Evolutionary conservation across 2,797 vertebrate species (phyloP).

Genomic region (Micrastur ruficollis): DNA sequence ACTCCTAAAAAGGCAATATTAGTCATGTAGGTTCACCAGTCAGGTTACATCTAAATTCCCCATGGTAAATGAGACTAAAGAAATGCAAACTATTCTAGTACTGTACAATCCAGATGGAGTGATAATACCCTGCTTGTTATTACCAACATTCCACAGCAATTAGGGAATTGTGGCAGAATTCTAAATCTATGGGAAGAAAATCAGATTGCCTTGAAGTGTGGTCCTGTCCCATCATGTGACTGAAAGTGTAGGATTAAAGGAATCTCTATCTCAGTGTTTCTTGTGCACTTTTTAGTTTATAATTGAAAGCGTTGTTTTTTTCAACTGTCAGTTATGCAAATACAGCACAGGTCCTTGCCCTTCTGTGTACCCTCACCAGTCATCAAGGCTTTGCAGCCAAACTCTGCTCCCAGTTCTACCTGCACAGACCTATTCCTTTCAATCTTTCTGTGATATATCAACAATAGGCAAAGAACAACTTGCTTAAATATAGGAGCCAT

Average conservation of each 20-base stretch:
- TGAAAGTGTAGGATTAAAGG: slow-evolving; percentile 33
- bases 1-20: background rate
- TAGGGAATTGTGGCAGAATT: slow-evolving; percentile 42
- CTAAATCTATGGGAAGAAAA: slow-evolving; percentile 33
- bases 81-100: slow-evolving; percentile 48
- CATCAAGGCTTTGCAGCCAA: slow-evolving; percentile 21
- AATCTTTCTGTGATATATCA: background rate
- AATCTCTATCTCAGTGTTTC: background rate
- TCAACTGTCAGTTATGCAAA: slow-evolving; percentile 13
- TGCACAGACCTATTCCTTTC: slow-evolving; percentile 41
- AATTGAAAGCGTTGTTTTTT: background rate
- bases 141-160: slow-evolving; percentile 57
- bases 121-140: slow-evolving; percentile 50
- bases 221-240: slow-evolving; percentile 37
- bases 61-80: slow-evolving; percentile 57
- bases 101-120: slow-evolving; percentile 41
- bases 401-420: background rate
- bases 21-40: slow-evolving; percentile 19
- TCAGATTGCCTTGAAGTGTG: slow-evolving; percentile 35
- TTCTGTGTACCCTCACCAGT: background rate
- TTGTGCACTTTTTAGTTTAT: background rate
- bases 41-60: slow-evolving; percentile 33
- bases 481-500: background rate
- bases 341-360: background rate
- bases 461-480: background rate